Conservation (phyloP, 2,113 vertebrate species). For the Burhinus bistriatus region DNA sequence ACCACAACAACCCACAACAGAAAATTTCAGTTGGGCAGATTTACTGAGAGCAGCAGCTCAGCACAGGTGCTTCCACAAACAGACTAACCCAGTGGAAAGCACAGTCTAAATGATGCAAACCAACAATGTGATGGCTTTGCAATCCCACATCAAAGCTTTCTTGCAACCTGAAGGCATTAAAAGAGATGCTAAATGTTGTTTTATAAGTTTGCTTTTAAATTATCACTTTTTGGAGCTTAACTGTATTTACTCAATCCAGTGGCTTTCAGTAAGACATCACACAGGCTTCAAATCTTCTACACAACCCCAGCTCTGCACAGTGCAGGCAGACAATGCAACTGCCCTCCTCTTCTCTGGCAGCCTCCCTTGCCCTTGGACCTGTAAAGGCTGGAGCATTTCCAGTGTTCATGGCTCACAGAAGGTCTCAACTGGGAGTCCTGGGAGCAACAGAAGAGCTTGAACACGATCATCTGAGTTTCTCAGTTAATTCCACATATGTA, state of each 20-base stretch:
- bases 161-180: background rate
- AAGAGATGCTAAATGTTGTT: background rate
- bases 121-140: background rate
- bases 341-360: background rate
- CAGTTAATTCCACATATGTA: background rate
- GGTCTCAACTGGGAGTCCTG: background rate
- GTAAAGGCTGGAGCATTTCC: background rate
- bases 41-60: background rate
- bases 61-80: slow-evolving; percentile 25
- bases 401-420: background rate
- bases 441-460: background rate
- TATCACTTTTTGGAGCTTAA: background rate
- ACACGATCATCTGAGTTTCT: background rate
- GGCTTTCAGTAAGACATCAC: background rate
- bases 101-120: background rate
- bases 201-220: background rate
- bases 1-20: background rate
- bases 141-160: background rate
- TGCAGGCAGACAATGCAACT: background rate
- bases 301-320: background rate
- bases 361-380: background rate
- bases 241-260: background rate
- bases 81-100: background rate
- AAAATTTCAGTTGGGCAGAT: slow-evolving; percentile 4
- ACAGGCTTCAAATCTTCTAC: background rate